Percentiles rank a stretch among this genome's conserved stretches.
Evolutionary conservation across 2,797 vertebrate species (phyloP).

Genomic region (Muscicapa comitata): DNA sequence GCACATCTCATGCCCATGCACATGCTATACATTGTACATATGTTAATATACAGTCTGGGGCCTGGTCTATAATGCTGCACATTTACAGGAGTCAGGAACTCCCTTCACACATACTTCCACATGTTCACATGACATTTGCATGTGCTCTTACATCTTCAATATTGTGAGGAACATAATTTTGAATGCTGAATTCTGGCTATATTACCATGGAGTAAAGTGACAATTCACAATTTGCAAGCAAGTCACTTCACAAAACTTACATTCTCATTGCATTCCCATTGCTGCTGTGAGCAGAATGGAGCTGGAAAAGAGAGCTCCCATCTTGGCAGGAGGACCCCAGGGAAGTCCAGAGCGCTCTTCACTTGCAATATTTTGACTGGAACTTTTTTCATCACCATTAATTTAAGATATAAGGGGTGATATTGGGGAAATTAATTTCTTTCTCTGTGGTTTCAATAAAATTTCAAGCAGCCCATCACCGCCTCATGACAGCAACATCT

Average conservation of each 20-base stretch:
- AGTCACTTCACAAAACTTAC: neutral
- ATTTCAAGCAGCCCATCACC: neutral
- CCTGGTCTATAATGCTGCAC: neutral
- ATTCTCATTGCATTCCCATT: neutral
- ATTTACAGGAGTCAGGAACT: neutral
- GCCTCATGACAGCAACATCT: neutral
- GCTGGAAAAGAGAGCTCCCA: neutral
- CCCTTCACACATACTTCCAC: neutral
- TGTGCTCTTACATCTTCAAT: neutral
- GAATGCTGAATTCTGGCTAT: neutral
- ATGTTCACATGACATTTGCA: neutral
- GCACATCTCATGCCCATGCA: neutral
- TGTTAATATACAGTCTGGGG: fast-evolving
- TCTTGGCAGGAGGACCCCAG: neutral
- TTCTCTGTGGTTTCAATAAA: neutral
- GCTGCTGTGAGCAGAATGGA: neutral
- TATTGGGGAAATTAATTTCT: neutral
- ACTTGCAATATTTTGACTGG: neutral
- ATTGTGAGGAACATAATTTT: neutral
- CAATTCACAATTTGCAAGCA: neutral
- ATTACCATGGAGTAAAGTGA: neutral
- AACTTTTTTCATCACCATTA: neutral
- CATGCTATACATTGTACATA: fast-evolving
- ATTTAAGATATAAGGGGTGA: neutral
- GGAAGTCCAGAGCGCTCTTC: neutral